A percentile compares a stretch with the other conserved stretches of the same genome.
Conservation (phyloP, 2,113 vertebrate species). For the Myrmecophaga tridactyla region DNA sequence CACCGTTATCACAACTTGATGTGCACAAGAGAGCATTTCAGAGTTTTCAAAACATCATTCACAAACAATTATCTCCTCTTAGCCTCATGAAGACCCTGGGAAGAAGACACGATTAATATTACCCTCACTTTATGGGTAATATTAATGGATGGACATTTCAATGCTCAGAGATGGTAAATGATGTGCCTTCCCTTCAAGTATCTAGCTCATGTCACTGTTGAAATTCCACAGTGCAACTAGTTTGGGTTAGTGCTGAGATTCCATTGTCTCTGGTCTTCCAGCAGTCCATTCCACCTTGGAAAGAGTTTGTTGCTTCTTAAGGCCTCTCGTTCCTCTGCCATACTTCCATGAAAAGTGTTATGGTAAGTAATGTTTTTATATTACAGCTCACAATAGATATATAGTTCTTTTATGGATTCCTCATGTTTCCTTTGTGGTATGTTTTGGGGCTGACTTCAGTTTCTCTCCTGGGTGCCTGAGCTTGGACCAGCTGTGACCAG, state of each 20-base stretch:
- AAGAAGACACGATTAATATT: accelerated
- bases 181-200: accelerated
- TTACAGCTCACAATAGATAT: neutral
- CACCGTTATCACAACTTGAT: accelerated
- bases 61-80: neutral
- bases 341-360: accelerated
- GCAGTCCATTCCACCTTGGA: neutral
- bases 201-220: accelerated
- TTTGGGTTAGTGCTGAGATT: accelerated
- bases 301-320: too few species aligned
- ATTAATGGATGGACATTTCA: accelerated
- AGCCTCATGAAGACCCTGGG: too few species aligned
- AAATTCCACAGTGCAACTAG: accelerated
- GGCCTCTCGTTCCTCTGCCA: neutral
- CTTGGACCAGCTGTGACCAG: neutral
- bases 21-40: accelerated
- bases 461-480: too few species aligned
- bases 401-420: neutral
- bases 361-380: too few species aligned
- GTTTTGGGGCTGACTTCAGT: neutral
- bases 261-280: neutral
- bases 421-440: neutral
- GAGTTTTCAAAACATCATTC: neutral
- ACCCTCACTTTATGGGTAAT: neutral
- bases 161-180: accelerated